These are phyloP conservation scores for Saccopteryx bilineata DNA, from an alignment of 2,113 vertebrate species.

Conservation along the genomic window DNA sequence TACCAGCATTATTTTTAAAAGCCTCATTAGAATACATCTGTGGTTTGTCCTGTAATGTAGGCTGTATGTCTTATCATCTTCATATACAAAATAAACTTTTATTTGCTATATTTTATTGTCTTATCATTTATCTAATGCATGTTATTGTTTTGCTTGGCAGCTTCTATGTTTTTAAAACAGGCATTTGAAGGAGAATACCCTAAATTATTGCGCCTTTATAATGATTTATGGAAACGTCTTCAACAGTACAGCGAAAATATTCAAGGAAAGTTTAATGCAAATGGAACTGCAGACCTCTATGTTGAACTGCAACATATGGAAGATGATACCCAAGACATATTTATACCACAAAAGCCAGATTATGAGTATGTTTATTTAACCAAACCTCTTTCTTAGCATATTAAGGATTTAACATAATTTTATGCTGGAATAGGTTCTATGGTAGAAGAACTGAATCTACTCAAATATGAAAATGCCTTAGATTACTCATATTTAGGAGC, in stretches of 20 bases:
- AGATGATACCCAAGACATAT: conserved; percentile 91
- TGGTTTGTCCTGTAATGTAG: not conserved
- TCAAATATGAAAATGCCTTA: conserved; percentile 1
- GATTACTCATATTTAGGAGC: not conserved
- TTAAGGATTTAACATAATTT: conserved; percentile 40
- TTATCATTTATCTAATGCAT: conserved; percentile 49
- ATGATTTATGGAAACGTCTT: conserved; percentile 98
- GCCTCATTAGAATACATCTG: not conserved
- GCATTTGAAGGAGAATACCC: conserved; percentile 98
- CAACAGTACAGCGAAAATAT: conserved; percentile 95
- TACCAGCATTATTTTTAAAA: conserved; percentile 23
- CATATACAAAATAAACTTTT: conserved; percentile 27
- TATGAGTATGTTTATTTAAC: conserved; percentile 92
- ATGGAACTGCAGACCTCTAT: conserved; percentile 88
- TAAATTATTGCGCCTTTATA: conserved; percentile 96
- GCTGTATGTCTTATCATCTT: conserved; percentile 18
- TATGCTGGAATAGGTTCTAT: not conserved
- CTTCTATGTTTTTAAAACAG: conserved; percentile 96
- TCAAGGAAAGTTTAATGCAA: conserved; percentile 90
- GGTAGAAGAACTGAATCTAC: not conserved
- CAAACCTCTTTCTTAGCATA: not conserved
- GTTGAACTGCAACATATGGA: conserved; percentile 89
- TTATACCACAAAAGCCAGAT: conserved; percentile 91
- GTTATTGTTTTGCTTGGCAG: conserved; percentile 86
- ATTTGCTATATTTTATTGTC: conserved; percentile 23